A percentile compares a stretch with the other conserved stretches of the same genome.
These are phyloP conservation scores for Zalophus californianus DNA, from an alignment of 2,797 vertebrate species.

Conservation along the genomic window DNA sequence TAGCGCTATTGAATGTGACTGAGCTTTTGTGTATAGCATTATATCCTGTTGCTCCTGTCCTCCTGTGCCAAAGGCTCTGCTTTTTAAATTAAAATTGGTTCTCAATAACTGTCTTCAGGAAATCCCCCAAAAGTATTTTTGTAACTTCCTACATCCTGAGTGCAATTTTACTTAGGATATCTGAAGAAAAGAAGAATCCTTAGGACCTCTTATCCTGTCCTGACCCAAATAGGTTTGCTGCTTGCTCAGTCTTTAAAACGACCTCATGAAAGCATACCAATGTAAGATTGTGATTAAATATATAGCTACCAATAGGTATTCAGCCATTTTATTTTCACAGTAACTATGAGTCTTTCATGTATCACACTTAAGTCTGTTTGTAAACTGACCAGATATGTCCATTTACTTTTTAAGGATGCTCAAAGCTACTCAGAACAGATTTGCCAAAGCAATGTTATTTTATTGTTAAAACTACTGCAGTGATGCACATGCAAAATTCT, in stretches of 20 bases:
- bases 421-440: background rate
- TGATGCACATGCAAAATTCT: background rate
- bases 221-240: background rate
- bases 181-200: constrained; percentile 53
- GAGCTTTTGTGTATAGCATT: background rate
- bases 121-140: constrained; percentile 65
- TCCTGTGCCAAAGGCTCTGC: background rate
- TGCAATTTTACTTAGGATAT: background rate
- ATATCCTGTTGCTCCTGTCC: background rate
- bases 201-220: background rate
- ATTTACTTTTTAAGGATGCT: constrained; percentile 12
- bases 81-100: constrained; percentile 59
- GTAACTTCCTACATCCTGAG: constrained; percentile 58
- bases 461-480: background rate
- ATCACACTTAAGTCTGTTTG: background rate
- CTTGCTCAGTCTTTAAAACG: constrained; percentile 45
- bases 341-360: background rate
- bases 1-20: background rate
- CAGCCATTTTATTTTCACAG: background rate
- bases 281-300: background rate
- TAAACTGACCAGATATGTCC: background rate
- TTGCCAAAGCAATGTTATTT: constrained; percentile 36
- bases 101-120: constrained; percentile 41
- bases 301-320: background rate
- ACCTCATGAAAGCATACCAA: background rate